Evolutionary conservation across 2,113 vertebrate species (phyloP).

Genomic region (Hippoglossus stenolepis): DNA sequence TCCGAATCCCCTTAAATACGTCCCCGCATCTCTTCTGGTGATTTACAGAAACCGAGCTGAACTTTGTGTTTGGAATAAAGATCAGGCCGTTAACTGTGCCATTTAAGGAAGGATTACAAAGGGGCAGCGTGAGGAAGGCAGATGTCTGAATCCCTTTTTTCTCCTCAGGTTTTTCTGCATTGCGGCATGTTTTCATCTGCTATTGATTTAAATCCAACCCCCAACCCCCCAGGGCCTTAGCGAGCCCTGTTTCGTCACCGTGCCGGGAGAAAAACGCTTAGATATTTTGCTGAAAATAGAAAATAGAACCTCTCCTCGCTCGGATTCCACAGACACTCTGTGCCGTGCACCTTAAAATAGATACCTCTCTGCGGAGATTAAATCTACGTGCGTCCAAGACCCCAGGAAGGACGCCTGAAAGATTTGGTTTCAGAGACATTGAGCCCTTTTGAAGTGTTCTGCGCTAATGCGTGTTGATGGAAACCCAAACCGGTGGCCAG

Average conservation of each 20-base stretch:
- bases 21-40: constrained; percentile 46
- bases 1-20: constrained; percentile 29
- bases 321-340: constrained; percentile 62
- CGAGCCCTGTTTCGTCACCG: constrained; percentile 60
- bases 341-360: constrained; percentile 70
- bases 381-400: constrained; percentile 54
- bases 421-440: constrained; percentile 66
- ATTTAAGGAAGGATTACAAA: constrained; percentile 63
- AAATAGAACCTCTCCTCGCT: constrained; percentile 68
- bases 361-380: constrained; percentile 66
- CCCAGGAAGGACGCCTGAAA: constrained; percentile 65
- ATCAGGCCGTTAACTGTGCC: constrained; percentile 33
- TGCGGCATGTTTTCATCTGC: constrained; percentile 79
- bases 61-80: constrained; percentile 58
- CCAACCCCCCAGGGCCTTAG: constrained; percentile 33
- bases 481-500: constrained; percentile 36
- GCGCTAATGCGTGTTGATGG: constrained; percentile 39
- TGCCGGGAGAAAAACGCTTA: constrained; percentile 36
- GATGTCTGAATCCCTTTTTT: constrained; percentile 55
- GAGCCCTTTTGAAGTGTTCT: constrained; percentile 58
- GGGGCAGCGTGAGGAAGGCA: constrained; percentile 54
- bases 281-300: constrained; percentile 76
- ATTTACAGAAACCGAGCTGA: constrained; percentile 37
- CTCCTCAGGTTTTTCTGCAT: constrained; percentile 62
- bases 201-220: constrained; percentile 75